These are phyloP conservation scores for Poicephalus meyeri DNA, from an alignment of 2,113 vertebrate genomes.

Conservation along the genomic window DNA sequence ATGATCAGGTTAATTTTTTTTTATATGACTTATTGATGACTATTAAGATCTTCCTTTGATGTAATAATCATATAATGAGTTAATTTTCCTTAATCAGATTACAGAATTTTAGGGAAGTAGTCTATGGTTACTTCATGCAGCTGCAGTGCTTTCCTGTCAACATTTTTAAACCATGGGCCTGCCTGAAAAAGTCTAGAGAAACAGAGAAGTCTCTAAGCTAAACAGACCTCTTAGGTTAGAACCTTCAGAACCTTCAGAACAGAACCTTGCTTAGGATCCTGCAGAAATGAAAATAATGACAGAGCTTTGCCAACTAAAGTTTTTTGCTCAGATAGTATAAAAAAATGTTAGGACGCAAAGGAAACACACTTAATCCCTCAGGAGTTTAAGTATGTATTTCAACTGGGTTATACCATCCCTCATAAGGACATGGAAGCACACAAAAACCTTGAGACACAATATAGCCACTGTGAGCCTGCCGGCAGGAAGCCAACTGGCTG, in stretches of 20 bases:
- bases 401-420: slow-evolving; percentile 68
- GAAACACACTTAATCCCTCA: slow-evolving; percentile 78
- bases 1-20: not conserved
- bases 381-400: slow-evolving; percentile 77
- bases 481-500: slow-evolving; percentile 71
- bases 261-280: not conserved
- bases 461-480: slow-evolving; percentile 47
- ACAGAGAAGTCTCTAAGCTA: not conserved
- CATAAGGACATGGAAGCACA: slow-evolving; percentile 58
- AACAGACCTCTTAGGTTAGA: not conserved
- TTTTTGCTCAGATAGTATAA: not conserved
- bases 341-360: no score
- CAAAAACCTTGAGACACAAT: slow-evolving; percentile 66
- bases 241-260: not conserved
- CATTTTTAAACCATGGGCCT: not conserved
- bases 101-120: not conserved
- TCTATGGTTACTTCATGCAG: not conserved
- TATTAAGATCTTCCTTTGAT: not conserved
- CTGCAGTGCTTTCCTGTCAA: not conserved
- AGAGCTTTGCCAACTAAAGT: not conserved
- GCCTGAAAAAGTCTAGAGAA: not conserved
- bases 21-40: not conserved
- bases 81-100: not conserved
- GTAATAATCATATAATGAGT: not conserved
- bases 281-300: not conserved